Evolutionary conservation across 92 coral and sea anemone species (phyloP).

Genomic region (Phenganax marumi): DNA sequence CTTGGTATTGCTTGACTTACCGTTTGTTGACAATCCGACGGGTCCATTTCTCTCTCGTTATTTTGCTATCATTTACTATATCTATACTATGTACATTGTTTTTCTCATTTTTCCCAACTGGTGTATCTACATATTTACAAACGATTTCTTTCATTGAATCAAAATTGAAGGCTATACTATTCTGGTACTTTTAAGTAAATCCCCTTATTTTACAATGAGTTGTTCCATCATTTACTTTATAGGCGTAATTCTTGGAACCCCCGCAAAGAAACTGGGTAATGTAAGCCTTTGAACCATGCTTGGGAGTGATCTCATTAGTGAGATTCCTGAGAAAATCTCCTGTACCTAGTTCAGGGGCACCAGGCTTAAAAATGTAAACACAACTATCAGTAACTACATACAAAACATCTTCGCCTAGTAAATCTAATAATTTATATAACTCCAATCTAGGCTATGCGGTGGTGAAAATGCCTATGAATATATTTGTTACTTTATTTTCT

Average conservation of each 20-base stretch:
- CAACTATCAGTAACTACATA: constrained; percentile 6
- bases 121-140: too few relatives aligned
- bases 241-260: constrained; percentile 32
- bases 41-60: too few relatives aligned
- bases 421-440: constrained; percentile 41
- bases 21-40: too few relatives aligned
- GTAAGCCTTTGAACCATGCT: constrained; percentile 30
- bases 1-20: too few relatives aligned
- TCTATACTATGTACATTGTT: neutral
- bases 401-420: constrained; percentile 5
- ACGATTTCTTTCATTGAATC: too few relatives aligned
- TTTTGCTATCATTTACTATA: constrained; percentile 31
- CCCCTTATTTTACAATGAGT: too few relatives aligned
- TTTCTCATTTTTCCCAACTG: too few relatives aligned
- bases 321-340: constrained; percentile 41
- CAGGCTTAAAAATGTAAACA: constrained; percentile 33
- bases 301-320: constrained; percentile 35
- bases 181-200: constrained; percentile 31
- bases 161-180: constrained; percentile 22
- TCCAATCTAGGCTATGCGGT: constrained; percentile 56
- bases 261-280: neutral
- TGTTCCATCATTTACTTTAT: constrained; percentile 33
- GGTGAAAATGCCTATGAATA: constrained; percentile 53
- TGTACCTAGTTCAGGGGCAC: constrained; percentile 14
- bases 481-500: too few relatives aligned